Base-by-base conservation (phyloP, 2,888 invertebrate genomes). In the Chromoteleia sp. region DNA sequence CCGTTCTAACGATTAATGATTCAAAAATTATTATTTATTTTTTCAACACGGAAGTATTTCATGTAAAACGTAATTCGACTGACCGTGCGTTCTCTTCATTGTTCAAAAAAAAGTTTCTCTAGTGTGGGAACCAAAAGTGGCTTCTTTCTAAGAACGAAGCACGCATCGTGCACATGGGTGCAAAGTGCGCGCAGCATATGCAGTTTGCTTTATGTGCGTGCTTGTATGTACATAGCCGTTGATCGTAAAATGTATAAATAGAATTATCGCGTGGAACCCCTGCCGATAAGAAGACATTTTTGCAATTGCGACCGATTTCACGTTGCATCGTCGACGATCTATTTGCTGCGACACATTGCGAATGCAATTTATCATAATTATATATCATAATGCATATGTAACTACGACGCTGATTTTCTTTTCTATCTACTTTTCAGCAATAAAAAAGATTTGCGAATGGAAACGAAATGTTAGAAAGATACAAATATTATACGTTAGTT, bases 161-260 rank as follows among this genome's bases (percentile, higher is more conserved):
- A 33, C n/a, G 41, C 36, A 36, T n/a, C 33, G 45, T 71, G 67
- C 65, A 77, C 41, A 54, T 63, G 70, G 56, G 77, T 54, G 77
- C 77, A 63, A 77, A 77, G 77, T 65, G 77, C 77, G 36, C 61
- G 36, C 43, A 36, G 63, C 77, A 61, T 21, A 61, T 77, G 68
- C 41, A 79, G 29, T 50, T 58, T 15, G 50, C 14, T 33, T 59
- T 59, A 61, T 68, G 68, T 19, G 41, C 48, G 41, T 41, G 15
- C 67, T 33, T 33, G 10, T 8, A 48, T 30, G 52, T 58, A 30
- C 39, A 45, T 41, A 45, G 43, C 14, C 67, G 61, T 25, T 74
- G 73, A 65, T 74, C 71, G 68, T 74, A 65, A 50, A 79, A 79
- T 36, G 67, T 79, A 79, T 79, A 74, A 79, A 79, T 79, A 79